phyloP scores from a whole-genome alignment of 2,888 invertebrate genomes.

The Drosophila barbarae region DNA sequence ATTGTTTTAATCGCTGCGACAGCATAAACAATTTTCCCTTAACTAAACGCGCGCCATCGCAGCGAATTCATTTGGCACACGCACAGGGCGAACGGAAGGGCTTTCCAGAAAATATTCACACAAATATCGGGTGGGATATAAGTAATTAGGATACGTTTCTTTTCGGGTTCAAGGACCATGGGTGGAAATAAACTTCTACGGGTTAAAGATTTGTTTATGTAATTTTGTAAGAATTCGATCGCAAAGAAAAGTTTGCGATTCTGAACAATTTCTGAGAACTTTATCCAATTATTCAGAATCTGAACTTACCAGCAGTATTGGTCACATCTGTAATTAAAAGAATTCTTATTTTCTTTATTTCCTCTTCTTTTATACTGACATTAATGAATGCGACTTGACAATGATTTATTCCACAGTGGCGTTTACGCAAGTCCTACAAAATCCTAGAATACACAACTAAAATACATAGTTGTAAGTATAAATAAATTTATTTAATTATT shows the following conservation, averaged over 20 bases:
- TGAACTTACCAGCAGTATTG: neutral
- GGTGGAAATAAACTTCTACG: slow-evolving; percentile 3
- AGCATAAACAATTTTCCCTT: slow-evolving; percentile 50
- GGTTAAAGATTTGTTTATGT: neutral
- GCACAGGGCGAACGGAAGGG: slow-evolving; percentile 25
- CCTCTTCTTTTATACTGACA: neutral
- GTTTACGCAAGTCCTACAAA: slow-evolving; percentile 27
- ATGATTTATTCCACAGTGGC: slow-evolving; percentile 20
- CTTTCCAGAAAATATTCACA: slow-evolving; percentile 28
- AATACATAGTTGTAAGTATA: slow-evolving; percentile 30
- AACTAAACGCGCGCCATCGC: slow-evolving; percentile 50
- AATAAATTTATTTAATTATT: slow-evolving; percentile 39
- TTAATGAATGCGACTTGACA: slow-evolving; percentile 5
- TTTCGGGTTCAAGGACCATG: slow-evolving; percentile 12
- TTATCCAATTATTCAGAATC: too few species aligned
- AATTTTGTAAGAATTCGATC: too few species aligned
- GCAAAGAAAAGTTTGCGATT: too few species aligned
- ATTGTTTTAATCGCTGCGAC: slow-evolving; percentile 55
- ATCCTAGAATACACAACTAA: slow-evolving; percentile 9
- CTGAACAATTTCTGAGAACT: too few species aligned
- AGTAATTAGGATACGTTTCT: slow-evolving; percentile 25
- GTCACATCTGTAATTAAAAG: neutral
- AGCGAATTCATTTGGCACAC: slow-evolving; percentile 34
- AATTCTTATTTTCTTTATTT: neutral
- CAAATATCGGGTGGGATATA: slow-evolving; percentile 24